Base-by-base conservation (phyloP, 2,888 invertebrate species). In the Calliphora vomitoria region DNA sequence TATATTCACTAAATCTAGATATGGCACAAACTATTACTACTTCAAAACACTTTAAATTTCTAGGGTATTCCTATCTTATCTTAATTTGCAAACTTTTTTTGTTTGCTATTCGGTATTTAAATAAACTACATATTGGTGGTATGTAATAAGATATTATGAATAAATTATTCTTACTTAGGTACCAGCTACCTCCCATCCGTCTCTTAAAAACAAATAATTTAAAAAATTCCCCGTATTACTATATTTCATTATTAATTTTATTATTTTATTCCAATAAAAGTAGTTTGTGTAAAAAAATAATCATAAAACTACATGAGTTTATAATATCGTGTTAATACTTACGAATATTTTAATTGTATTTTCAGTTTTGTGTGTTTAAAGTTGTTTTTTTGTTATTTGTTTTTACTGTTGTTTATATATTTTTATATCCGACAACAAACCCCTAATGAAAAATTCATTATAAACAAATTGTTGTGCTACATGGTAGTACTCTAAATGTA, bases 361-460 rank as follows among this genome's bases (percentile, higher is more conserved):
- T 69, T 64, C 20, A 47, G 55, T 78, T 69, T 66, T 60, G 6
- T 60, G 6, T 68, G 11, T 38, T 41, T 68, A 53, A 53, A 4
- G 0, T 31, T 44, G 55, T 55, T 62, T 15, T 69, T 13, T 50
- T 10, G 60, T 69, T 38, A 25, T 25, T 25, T 25, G 25, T 25
- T 25, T 69, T 35, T 35, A 5, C 6, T 25, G 60, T 8, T 66
- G 25, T 78, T 78, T 62, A 50, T 60, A 60, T 60, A 60, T 55
- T 60, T 55, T 71, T 69, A 50, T 76, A 69, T 83, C 62, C 47
- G 62, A 68, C 72, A 79, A 72, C 79, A 74, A 80, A 74, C 74
- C 68, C 80, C 80, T 31, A 66, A 74, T 79, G 80, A 44, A 69
- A 69, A 75, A 35, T 62, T 85, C 41, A 60, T 80, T 69, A 69